Base-by-base conservation (phyloP, 2,113 vertebrate species). In the Nyctibius bracteatus region DNA sequence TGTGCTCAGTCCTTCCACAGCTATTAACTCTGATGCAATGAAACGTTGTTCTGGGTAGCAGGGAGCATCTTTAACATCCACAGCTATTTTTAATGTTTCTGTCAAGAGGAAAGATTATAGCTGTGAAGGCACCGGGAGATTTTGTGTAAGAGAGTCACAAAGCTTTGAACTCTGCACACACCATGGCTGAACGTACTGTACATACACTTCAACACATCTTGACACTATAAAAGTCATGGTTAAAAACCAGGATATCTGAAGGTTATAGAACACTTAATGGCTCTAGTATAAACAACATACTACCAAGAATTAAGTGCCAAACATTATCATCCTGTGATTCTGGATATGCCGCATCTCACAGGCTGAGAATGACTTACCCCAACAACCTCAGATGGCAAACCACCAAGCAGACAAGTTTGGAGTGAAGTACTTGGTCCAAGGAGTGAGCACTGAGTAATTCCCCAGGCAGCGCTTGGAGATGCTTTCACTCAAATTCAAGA, bases 61-160 rank as follows among this genome's bases (percentile, higher is more conserved):
- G 81, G 74, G 39, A 95, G 46, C 41, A 35, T 59, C 88, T 92
- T 77, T 86, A 88, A 93, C 75, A 86, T 71, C 51, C 59, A 81
- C 68, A 79, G 41, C 77, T 92, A 79, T 87, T 96, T 95, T 90
- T 88, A 94, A 73, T 88, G 51, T 67, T 72, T 77, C 65, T 94
- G 86, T 94, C 78, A 89, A 54, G 58, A 81, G 86, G 70, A 87
- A 94, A 67, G 58, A 82, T 75, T 78, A 39, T 9, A 57, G 73
- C 61, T 79, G 57, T 75, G 44, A 84, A 92, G 46, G 59, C 75
- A 54, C 39, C 25, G 63, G 55, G 62, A 92, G 71, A 61, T 54
- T 93, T 71, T 81, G 33, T 63, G 39, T 62, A 73, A 70, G 23
- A 87, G 18, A 81, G 51, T 47, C 67, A 67, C 71, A 83, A 81